Evolutionary conservation across 2,113 vertebrate genomes (phyloP).

Genomic region (Dicerorhinus sumatrensis): DNA sequence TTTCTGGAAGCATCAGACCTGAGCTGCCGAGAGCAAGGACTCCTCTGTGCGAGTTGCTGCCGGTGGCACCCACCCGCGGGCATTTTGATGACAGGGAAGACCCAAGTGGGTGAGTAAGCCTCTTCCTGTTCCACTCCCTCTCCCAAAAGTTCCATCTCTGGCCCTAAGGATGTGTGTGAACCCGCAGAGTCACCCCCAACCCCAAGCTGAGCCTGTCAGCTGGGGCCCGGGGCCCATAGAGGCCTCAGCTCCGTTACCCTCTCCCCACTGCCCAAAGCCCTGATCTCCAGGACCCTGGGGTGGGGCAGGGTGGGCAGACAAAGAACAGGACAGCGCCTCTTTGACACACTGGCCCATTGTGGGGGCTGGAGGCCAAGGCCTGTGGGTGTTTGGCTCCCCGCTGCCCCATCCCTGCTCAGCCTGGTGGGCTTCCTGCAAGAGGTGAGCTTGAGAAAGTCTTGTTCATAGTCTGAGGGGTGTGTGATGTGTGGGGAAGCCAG

Average conservation of each 20-base stretch:
- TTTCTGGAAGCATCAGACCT: background rate
- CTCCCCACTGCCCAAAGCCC: background rate
- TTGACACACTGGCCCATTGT: background rate
- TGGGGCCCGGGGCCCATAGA: background rate
- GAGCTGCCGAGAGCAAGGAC: background rate
- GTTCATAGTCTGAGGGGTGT: background rate
- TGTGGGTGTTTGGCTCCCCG: background rate
- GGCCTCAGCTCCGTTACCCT: background rate
- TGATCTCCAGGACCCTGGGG: background rate
- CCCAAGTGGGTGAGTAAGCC: background rate
- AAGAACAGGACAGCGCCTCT: background rate
- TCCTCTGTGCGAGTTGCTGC: background rate
- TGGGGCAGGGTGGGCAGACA: background rate
- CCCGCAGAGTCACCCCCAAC: background rate
- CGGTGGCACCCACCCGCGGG: background rate
- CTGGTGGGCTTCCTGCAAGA: background rate
- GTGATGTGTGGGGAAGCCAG: background rate
- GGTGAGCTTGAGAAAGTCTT: background rate
- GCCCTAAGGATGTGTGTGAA: background rate
- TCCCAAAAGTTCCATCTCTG: background rate
- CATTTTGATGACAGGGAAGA: background rate
- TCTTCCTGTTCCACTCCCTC: background rate
- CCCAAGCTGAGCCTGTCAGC: background rate
- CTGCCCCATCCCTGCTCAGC: background rate
- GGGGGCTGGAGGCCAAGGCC: background rate